These are phyloP conservation scores for Luperina nickerlii DNA, from an alignment of 2,888 invertebrate genomes.

Conservation along the genomic window DNA sequence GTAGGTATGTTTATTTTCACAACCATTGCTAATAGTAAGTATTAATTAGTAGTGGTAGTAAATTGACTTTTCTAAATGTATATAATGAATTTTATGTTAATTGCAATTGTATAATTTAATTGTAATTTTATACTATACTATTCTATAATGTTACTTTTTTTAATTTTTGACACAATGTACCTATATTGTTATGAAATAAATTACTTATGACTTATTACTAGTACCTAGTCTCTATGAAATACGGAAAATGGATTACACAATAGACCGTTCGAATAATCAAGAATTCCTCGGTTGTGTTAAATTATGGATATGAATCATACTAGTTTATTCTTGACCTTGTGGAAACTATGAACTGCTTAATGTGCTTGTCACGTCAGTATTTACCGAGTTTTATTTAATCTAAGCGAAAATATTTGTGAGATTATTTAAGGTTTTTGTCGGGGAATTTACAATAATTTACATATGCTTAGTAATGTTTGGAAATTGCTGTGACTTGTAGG, in stretches of 20 bases:
- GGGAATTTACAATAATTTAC: slow-evolving; percentile 35
- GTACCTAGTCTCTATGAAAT: not conserved
- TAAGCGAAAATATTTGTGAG: slow-evolving; percentile 44
- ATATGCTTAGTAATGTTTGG: slow-evolving; percentile 24
- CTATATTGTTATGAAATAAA: too few species aligned
- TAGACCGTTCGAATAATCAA: slow-evolving; percentile 27
- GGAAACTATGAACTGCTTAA: slow-evolving; percentile 41
- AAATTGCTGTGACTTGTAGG: slow-evolving; percentile 1
- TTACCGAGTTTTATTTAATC: slow-evolving; percentile 51
- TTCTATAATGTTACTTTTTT: too few species aligned
- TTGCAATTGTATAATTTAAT: too few species aligned
- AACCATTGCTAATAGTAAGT: too few species aligned
- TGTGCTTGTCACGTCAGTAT: slow-evolving; percentile 57
- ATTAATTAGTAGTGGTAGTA: not conserved
- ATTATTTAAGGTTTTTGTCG: not conserved
- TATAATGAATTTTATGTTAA: too few species aligned
- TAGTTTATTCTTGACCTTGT: slow-evolving; percentile 54
- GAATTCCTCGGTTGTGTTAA: slow-evolving; percentile 7
- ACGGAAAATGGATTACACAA: slow-evolving; percentile 28
- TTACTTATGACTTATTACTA: too few species aligned
- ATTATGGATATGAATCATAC: slow-evolving; percentile 53
- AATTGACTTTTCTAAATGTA: too few species aligned
- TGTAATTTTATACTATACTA: too few species aligned
- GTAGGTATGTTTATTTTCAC: not conserved
- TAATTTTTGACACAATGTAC: too few species aligned